Evolutionary conservation across 2,797 vertebrate species (phyloP), one percentile per base, ranked within the genome.

Genomic region (Paramormyrops hopkinsi): DNA sequence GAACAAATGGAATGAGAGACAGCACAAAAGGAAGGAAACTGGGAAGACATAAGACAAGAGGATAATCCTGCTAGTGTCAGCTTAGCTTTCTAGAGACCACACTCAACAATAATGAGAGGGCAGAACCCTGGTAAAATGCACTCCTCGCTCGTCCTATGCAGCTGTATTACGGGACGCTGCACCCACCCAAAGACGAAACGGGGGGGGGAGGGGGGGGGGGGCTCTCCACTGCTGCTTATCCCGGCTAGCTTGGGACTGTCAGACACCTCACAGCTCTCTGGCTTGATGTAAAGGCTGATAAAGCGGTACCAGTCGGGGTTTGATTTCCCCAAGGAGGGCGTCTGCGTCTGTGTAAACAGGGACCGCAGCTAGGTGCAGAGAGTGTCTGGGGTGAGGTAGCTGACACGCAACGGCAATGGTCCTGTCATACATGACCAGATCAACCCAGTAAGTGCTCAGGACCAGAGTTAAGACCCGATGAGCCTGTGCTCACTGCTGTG

Each of bases 281-380:
- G 22, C 56, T 76, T 79, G 90, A 91, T 90, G 86, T 90, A 90
- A 50, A 85, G 76, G 48, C 76, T 87, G 90, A 90, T 92, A 90
- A 89, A 90, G 88, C 89, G 53, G 85, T 87, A 59, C 46, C 84
- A 59, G 84, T 48, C 50, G 62, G 29, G 25, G 54, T 65, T 54
- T 88, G 84, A 91, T 90, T 91, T 92, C 90, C 89, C 87, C 41
- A 4, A 84, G 54, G 56, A n/a, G 41, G 88, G 12, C 5, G 14
- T 41, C 73, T 29, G 11, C 82, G 2, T 50, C 82, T 14, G 48
- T 25, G 83, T 51, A 85, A 25, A 85, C 48, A 65, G 86, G 8
- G 73, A 51, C n/a, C 0, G 41, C 22, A 14, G 44, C 12, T 37
- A 56, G 33, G 51, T 59, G 17, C 29, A 59, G 14, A 25, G 51